phyloP scores from a whole-genome alignment of 2,113 vertebrate genomes.

The Gavialis gangeticus region DNA sequence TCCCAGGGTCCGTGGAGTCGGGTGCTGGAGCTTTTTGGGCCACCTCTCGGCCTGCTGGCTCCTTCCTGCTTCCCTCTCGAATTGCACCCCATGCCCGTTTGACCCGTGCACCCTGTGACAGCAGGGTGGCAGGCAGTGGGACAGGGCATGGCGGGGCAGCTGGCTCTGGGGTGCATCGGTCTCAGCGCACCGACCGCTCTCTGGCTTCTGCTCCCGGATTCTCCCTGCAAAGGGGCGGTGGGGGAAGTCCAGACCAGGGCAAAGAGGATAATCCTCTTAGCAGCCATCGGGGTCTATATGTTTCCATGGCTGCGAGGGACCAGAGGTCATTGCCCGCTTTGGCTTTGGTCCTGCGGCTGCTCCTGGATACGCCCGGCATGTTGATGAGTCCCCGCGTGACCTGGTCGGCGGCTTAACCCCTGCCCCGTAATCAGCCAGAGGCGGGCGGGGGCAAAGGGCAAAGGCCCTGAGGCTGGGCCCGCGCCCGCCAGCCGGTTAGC shows the following conservation, averaged over 20 bases:
- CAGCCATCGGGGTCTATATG: neutral
- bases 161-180: no score
- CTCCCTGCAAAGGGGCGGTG: neutral
- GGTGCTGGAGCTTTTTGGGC: no score
- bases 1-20: no score
- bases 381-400: constrained; percentile 69
- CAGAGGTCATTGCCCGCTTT: constrained; percentile 63
- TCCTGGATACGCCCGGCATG: neutral
- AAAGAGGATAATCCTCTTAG: neutral
- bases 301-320: constrained; percentile 37
- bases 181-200: neutral
- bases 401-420: constrained; percentile 59
- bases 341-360: neutral
- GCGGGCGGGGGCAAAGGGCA: neutral
- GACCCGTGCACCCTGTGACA: neutral
- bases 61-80: neutral
- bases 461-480: constrained; percentile 57
- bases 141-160: no score
- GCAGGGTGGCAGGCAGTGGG: no score
- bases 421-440: neutral
- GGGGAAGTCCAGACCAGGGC: neutral
- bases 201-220: neutral
- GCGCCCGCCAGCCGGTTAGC: neutral
- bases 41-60: neutral
- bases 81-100: neutral